These are phyloP conservation scores for Megamerina dolium DNA, from an alignment of 2,888 invertebrate species.

Conservation along the genomic window DNA sequence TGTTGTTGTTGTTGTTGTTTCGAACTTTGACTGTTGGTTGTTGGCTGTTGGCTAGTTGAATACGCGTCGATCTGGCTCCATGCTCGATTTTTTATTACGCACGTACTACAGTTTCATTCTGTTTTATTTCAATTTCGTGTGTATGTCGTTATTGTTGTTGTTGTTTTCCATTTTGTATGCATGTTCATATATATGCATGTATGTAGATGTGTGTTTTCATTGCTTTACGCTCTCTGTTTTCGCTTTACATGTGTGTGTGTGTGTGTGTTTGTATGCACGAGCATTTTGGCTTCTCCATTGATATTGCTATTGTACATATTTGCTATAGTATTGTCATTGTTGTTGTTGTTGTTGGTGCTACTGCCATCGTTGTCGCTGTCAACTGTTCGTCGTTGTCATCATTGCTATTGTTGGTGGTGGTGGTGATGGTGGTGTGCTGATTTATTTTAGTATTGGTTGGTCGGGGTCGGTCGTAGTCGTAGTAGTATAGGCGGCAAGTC, in stretches of 20 bases:
- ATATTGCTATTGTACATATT: neutral
- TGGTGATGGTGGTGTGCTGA: conserved; percentile 23
- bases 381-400: no score
- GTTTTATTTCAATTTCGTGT: neutral
- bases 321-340: conserved; percentile 8
- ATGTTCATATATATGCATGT: conserved; percentile 12
- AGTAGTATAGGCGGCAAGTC: no score
- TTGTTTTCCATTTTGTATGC: conserved; percentile 8
- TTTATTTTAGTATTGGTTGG: conserved; percentile 37
- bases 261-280: no score
- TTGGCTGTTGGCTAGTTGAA: conserved; percentile 4
- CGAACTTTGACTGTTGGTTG: conserved; percentile 15
- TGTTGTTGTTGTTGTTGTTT: conserved; percentile 9
- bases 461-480: conserved; percentile 26
- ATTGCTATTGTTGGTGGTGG: neutral
- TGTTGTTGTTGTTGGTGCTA: conserved; percentile 12
- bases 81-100: conserved; percentile 10
- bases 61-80: neutral
- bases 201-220: conserved; percentile 1
- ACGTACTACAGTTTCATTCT: conserved; percentile 9
- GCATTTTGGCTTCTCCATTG: no score
- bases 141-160: conserved; percentile 6
- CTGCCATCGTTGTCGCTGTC: neutral
- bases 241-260: conserved; percentile 5
- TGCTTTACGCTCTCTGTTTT: conserved; percentile 7